A percentile compares a stretch with the other conserved stretches of the same genome.
Conservation (phyloP, 1,140 invertebrate genomes). For the Agrypnia vestita region DNA sequence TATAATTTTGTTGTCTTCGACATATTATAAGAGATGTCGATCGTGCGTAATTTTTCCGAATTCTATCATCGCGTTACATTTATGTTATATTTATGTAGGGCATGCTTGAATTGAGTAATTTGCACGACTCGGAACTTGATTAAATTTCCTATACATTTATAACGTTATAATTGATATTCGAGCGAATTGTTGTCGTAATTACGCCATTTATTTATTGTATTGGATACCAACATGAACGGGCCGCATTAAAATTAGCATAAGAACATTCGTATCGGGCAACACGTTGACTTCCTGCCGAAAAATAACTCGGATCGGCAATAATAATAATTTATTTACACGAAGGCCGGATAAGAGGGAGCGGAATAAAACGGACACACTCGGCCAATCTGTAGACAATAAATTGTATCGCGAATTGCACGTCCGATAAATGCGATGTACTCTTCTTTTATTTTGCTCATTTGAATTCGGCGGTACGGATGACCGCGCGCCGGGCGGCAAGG, state of each 20-base stretch:
- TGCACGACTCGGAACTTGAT: too few species aligned
- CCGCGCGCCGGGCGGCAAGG: slow-evolving; percentile 53
- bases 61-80: too few species aligned
- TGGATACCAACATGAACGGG: too few species aligned
- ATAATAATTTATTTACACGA: neutral
- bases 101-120: too few species aligned
- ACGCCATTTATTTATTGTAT: too few species aligned
- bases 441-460: slow-evolving; percentile 39
- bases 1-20: too few species aligned
- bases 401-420: slow-evolving; percentile 56
- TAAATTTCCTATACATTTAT: too few species aligned
- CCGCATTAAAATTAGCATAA: neutral
- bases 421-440: slow-evolving; percentile 32
- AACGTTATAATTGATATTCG: neutral
- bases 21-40: too few species aligned
- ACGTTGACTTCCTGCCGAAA: slow-evolving; percentile 12
- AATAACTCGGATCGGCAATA: neutral
- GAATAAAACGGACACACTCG: slow-evolving; percentile 38
- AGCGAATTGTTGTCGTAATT: neutral
- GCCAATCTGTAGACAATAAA: slow-evolving; percentile 59
- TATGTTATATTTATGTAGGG: too few species aligned
- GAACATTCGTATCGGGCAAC: neutral
- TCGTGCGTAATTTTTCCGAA: too few species aligned
- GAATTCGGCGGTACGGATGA: slow-evolving; percentile 23
- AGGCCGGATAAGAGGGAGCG: neutral